Conservation (phyloP, 2,888 invertebrate species). For the Globia sparganii region DNA sequence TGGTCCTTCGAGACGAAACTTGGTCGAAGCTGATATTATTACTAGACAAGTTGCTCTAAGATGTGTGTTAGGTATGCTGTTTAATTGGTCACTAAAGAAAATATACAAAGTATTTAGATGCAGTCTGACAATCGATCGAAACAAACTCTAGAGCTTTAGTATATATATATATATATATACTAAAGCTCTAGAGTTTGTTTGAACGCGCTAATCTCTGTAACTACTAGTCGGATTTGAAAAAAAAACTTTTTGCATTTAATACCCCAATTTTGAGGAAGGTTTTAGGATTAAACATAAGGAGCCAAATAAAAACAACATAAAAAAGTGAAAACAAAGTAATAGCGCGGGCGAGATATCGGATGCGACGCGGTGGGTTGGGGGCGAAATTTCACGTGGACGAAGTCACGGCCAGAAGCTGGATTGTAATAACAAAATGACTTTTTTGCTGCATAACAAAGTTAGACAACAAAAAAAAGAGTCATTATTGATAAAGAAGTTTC, state of each 20-base stretch:
- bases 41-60: conserved; percentile 38
- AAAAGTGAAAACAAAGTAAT: background rate
- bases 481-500: background rate
- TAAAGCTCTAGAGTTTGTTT: background rate
- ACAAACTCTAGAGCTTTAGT: too few species aligned
- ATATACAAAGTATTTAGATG: background rate
- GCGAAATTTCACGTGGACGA: too few species aligned
- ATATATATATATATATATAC: too few species aligned
- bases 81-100: background rate
- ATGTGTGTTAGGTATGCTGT: conserved; percentile 17
- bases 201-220: too few species aligned
- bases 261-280: background rate
- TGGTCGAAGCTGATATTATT: conserved; percentile 60
- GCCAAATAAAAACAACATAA: background rate
- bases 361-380: too few species aligned
- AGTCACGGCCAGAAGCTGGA: too few species aligned
- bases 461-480: background rate
- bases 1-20: conserved; percentile 66
- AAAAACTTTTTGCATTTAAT: background rate
- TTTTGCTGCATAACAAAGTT: background rate
- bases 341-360: too few species aligned
- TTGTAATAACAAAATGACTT: background rate
- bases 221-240: too few species aligned
- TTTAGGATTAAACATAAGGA: background rate
- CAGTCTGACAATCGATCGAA: background rate